Evolutionary conservation across 2,113 vertebrate species (phyloP), one percentile per base, ranked within the genome.

Genomic region (Corythoichthys intestinalis): DNA sequence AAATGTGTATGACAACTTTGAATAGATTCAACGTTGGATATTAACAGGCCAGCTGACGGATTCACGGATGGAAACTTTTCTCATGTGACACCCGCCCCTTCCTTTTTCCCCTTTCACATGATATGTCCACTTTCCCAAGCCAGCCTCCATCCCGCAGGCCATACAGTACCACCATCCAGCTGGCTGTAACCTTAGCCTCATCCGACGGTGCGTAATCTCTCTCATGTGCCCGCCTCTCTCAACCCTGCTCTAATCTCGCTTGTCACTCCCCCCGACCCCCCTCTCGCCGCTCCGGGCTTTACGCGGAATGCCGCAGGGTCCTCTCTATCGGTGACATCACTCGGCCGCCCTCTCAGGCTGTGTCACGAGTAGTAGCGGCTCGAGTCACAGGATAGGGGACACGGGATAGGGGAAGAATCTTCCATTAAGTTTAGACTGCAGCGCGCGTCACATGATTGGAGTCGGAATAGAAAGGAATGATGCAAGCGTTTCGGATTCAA

Each of bases 351-450:
- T 82, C 73, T 70, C 34, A 17, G 78, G 71, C 65, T 59, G 76
- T 81, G 86, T 88, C 86, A 89, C 79, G 85, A 86, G 88, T 83
- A 77, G 73, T 84, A 83, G 41, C 9, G 80, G 65, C 34, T 66
- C 77, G 65, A 66, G 77, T 87, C 81, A 73, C 77, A 71, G 83
- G 74, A 15, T 58, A 35, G 56, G 28, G 8, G 53, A 56, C 59
- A 72, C 69, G 63, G 77, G 74, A 68, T 64, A 61, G 78, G 58
- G 39, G 74, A 75, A 66, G 71, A 87, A 81, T 85, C 82, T 77
- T 34, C 53, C 53, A 37, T 58, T 14, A 58, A 58, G 56, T 58
- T 58, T 37, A 39, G 80, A 76, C 80, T 67, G 66, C 76, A 78
- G 84, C 78, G 77, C 79, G 81, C n/a, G 65, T 80, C 84, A 80